Conservation (phyloP, 2,797 vertebrate genomes). For the Notoglanidium macrostoma region DNA sequence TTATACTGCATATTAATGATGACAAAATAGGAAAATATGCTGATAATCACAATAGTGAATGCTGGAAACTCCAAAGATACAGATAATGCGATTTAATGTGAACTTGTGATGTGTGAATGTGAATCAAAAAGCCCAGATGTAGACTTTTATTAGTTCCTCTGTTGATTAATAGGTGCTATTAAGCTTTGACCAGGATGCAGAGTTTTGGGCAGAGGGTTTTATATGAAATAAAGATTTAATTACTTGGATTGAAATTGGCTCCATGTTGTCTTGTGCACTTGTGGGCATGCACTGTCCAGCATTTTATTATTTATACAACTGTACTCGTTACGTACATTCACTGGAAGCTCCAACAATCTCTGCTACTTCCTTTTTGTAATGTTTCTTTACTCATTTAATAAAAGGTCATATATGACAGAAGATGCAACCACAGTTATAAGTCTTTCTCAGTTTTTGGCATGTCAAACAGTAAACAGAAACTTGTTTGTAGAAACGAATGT, state of each 20-base stretch:
- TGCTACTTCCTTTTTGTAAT: not conserved
- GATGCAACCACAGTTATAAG: not conserved
- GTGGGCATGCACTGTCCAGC: not conserved
- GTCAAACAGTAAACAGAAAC: not conserved
- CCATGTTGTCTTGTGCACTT: not conserved
- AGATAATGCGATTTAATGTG: not conserved
- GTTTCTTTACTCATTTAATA: not conserved
- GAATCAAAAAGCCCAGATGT: not conserved
- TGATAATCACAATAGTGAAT: not conserved
- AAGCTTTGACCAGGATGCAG: not conserved
- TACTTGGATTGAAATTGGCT: not conserved
- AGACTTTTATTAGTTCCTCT: not conserved
- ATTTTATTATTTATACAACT: not conserved
- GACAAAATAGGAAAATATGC: not conserved
- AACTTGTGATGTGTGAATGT: not conserved
- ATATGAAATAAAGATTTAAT: not conserved
- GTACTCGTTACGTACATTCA: not conserved
- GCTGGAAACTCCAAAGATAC: not conserved
- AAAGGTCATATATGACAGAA: not conserved
- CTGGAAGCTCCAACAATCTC: no score
- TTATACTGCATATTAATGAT: not conserved
- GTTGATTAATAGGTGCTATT: not conserved
- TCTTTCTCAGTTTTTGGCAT: not conserved
- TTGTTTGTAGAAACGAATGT: not conserved
- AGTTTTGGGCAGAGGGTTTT: no score